Conservation (phyloP, 2,797 vertebrate species). For the Phaenicophaeus curvirostris region DNA sequence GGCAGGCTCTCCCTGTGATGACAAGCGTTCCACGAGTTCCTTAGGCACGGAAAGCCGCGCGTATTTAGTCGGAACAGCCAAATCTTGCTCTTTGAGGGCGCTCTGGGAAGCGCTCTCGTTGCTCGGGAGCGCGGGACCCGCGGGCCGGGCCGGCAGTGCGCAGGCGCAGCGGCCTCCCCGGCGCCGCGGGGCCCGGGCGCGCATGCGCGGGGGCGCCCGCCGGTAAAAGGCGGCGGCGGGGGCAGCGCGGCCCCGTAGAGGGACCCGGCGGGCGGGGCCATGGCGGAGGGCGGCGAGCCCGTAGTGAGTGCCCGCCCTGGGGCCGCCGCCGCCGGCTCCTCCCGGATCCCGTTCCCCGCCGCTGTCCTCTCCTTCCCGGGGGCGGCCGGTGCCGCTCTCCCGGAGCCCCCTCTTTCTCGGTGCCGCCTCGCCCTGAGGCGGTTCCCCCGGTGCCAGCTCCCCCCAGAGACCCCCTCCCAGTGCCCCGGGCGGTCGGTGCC, state of each 20-base stretch:
- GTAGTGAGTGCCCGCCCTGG: slow-evolving; percentile 26
- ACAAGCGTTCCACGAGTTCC: neutral
- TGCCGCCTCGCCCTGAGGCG: too few relatives aligned
- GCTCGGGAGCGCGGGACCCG: rapidly evolving
- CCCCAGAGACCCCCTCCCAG: too few relatives aligned
- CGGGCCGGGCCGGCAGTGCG: too few relatives aligned
- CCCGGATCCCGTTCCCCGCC: too few relatives aligned
- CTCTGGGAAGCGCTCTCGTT: rapidly evolving
- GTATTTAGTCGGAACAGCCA: neutral
- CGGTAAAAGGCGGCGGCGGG: slow-evolving; percentile 2
- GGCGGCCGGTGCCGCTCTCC: too few relatives aligned
- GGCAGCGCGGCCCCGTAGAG: neutral
- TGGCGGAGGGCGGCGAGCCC: slow-evolving; percentile 51
- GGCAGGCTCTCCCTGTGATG: neutral
- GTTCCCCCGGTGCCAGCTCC: too few relatives aligned
- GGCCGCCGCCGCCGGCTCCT: too few relatives aligned
- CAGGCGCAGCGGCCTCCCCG: rapidly evolving
- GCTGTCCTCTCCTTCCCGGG: too few relatives aligned
- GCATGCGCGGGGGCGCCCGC: neutral
- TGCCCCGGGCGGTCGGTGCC: too few relatives aligned
- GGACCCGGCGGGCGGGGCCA: neutral
- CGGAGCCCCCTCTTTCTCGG: too few relatives aligned
- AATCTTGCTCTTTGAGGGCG: neutral
- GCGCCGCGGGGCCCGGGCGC: slow-evolving; percentile 23
- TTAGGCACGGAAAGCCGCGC: rapidly evolving